phyloP scores from a whole-genome alignment of 2,113 vertebrate genomes.

The Atrichornis clamosus region DNA sequence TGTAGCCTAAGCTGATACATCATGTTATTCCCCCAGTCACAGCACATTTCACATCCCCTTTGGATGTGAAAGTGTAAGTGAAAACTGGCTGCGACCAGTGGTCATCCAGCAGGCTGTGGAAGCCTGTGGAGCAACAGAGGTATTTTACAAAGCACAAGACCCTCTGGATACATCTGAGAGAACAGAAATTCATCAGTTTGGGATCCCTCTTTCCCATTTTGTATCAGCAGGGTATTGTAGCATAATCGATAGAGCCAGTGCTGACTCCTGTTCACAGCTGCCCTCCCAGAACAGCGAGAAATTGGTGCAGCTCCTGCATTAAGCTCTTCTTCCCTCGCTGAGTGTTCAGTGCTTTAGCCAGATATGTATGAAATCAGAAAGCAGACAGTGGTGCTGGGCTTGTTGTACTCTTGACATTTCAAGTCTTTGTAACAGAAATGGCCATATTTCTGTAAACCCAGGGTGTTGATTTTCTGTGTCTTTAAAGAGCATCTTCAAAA shows the following conservation, averaged over 20 bases:
- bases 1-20: not conserved
- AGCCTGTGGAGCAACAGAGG: not conserved
- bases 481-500: not conserved
- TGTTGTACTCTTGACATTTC: not conserved
- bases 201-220: not conserved
- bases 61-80: not conserved
- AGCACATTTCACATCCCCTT: not conserved
- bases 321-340: not conserved
- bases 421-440: not conserved
- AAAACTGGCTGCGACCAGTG: not conserved
- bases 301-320: not conserved
- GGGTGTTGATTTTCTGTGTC: not conserved
- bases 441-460: not conserved
- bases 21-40: not conserved
- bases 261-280: not conserved
- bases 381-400: not conserved
- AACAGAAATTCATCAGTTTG: not conserved
- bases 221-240: not conserved
- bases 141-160: not conserved
- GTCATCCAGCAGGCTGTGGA: rapidly evolving
- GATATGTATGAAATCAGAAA: not conserved
- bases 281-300: not conserved
- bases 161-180: not conserved
- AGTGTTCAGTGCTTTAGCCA: not conserved
- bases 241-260: not conserved